phyloP scores from a whole-genome alignment of 2,113 vertebrate genomes.

The Upupa epops region DNA sequence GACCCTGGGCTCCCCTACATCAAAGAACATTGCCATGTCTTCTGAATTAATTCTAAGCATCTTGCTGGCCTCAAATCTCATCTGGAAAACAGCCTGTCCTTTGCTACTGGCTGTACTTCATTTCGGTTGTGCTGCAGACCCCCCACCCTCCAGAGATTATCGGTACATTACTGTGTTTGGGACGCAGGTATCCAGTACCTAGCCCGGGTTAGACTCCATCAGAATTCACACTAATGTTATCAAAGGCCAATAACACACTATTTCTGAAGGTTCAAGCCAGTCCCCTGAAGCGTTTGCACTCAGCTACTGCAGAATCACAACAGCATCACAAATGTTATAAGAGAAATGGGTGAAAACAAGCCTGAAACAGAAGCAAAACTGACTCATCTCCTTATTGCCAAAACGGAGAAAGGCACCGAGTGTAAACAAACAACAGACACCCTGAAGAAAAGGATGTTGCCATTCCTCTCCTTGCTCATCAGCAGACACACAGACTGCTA shows the following conservation, averaged over 20 bases:
- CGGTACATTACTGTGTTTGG: background rate
- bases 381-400: conserved; percentile 63
- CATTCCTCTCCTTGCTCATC: background rate
- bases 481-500: background rate
- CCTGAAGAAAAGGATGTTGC: background rate
- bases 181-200: background rate
- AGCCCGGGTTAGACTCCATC: background rate
- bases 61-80: background rate
- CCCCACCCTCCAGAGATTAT: background rate
- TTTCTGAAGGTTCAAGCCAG: background rate
- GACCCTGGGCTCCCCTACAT: background rate
- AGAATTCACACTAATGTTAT: background rate
- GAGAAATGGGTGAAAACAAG: conserved; percentile 19
- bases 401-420: background rate
- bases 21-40: conserved; percentile 18
- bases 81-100: background rate
- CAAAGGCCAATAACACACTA: background rate
- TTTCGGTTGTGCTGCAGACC: background rate
- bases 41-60: conserved; percentile 25
- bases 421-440: conserved; percentile 52
- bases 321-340: background rate
- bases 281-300: background rate
- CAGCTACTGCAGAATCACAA: conserved; percentile 7
- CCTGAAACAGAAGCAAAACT: conserved; percentile 53
- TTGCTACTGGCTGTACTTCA: background rate